Evolutionary conservation across 2,113 vertebrate species (phyloP), one percentile per base, ranked within the genome.

Genomic region (Chaenogobius annularis): DNA sequence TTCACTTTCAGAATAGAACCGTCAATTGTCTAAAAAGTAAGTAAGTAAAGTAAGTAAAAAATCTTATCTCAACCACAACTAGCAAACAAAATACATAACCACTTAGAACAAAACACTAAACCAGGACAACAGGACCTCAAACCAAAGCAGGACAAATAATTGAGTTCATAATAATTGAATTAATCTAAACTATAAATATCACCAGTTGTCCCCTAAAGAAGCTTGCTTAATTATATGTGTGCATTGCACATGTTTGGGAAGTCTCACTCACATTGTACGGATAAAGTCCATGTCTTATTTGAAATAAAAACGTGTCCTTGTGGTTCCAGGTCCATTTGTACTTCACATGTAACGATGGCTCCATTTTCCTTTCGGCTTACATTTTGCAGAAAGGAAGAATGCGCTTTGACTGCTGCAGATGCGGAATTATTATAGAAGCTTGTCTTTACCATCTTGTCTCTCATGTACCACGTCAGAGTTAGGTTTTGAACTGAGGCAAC

Each of bases 401-500:
- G 80, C 55, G 4, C 26, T 31, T 31, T 31, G 1, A 13, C 10
- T 17, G 76, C 75, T 44, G 19, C 67, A 26, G 35, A 66, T 12
- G 0, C 50, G 0, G 0, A 3, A 9, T 17, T 14, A 10, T 5
- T 10, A 0, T 90, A 88, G 31, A 0, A 1, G 0, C 19, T 3
- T 0, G 5, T 31, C 2, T 0, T 0, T 1, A 69, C 0, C 0
- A 11, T 46, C 0, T 54, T 17, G 3, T 70, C 0, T 1, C 74
- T 78, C 35, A 1, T 87, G 67, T 82, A 78, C 81, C 93, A 89
- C 22, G 0, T 85, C 70, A 90, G 71, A 0, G 0, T 69, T 61
- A 94, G 83, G 12, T 79, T 22, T 10, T 15, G 0, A 67, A 75
- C 50, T 0, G 93, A 93, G 0, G 72, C 86, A 0, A 85, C 91